phyloP scores from a whole-genome alignment of 2,888 invertebrate species.

The Caradrina clavipalpis region DNA sequence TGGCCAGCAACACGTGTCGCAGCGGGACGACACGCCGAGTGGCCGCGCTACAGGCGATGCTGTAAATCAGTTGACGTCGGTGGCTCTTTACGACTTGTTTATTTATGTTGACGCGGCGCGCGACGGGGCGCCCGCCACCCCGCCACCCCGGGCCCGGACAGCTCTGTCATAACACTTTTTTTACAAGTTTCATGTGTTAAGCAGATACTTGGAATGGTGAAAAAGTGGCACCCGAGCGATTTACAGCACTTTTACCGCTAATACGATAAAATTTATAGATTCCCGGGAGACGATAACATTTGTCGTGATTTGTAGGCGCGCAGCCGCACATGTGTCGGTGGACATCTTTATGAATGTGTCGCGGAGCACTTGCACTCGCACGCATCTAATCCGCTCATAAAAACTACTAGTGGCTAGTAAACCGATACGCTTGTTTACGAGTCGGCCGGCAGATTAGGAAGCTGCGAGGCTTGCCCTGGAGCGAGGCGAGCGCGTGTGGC shows the following conservation, averaged over 20 bases:
- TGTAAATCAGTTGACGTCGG: slow-evolving; percentile 69
- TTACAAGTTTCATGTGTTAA: slow-evolving; percentile 51
- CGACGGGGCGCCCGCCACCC: slow-evolving; percentile 62
- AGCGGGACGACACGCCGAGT: no score
- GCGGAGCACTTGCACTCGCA: slow-evolving; percentile 25
- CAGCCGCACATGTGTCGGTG: slow-evolving; percentile 51
- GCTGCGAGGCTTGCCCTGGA: slow-evolving; percentile 7
- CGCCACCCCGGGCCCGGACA: slow-evolving; percentile 15
- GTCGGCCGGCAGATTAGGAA: slow-evolving; percentile 33
- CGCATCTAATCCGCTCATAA: slow-evolving; percentile 28
- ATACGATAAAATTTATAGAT: slow-evolving; percentile 80
- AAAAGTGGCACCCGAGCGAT: slow-evolving; percentile 65
- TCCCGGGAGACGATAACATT: slow-evolving; percentile 72
- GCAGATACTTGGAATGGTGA: slow-evolving; percentile 72
- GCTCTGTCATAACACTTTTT: slow-evolving; percentile 73
- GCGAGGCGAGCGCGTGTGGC: slow-evolving; percentile 31
- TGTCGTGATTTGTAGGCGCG: slow-evolving; percentile 43
- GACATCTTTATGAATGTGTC: slow-evolving; percentile 46
- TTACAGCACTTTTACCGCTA: slow-evolving; percentile 74
- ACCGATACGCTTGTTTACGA: slow-evolving; percentile 37
- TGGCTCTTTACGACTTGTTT: slow-evolving; percentile 66
- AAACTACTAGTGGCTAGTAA: slow-evolving; percentile 21
- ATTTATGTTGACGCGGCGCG: slow-evolving; percentile 62
- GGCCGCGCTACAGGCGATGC: slow-evolving; percentile 20
- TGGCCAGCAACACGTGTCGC: slow-evolving; percentile 11